These are phyloP conservation scores for Mesembrinibis cayennensis DNA, from an alignment of 2,113 vertebrate species.

Conservation along the genomic window DNA sequence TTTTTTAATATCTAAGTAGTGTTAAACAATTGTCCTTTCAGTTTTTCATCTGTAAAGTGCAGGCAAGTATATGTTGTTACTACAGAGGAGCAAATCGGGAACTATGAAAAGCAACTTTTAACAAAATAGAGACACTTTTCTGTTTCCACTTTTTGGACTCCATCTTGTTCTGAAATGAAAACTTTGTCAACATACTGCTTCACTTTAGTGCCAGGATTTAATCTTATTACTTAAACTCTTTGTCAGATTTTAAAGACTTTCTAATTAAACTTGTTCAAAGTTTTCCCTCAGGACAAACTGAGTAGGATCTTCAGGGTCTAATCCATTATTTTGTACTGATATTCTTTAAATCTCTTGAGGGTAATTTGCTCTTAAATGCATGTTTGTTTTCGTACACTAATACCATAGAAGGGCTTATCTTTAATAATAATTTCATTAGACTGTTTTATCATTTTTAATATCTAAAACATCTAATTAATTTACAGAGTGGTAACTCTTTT, in stretches of 20 bases:
- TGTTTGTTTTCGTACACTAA: neutral
- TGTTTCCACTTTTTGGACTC: neutral
- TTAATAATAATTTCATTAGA: neutral
- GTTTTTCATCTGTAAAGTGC: neutral
- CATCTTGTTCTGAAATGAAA: neutral
- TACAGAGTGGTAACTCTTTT: neutral
- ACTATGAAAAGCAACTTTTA: neutral
- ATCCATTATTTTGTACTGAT: neutral
- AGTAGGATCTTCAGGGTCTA: neutral
- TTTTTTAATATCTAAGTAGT: neutral
- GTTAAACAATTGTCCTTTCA: neutral
- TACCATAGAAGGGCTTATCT: neutral
- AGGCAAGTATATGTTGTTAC: neutral
- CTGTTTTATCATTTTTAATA: neutral
- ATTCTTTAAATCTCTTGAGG: neutral
- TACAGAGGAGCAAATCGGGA: neutral
- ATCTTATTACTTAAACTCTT: constrained; percentile 15
- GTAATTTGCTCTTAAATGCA: neutral
- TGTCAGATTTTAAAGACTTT: constrained; percentile 16
- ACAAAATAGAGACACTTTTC: neutral
- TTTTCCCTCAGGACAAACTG: constrained; percentile 7
- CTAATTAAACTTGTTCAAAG: constrained; percentile 4
- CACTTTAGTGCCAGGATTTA: neutral
- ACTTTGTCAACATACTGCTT: neutral
- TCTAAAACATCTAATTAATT: neutral